These are phyloP conservation scores for Urocynchramus pylzowi DNA, from an alignment of 2,113 vertebrate genomes.

Conservation along the genomic window DNA sequence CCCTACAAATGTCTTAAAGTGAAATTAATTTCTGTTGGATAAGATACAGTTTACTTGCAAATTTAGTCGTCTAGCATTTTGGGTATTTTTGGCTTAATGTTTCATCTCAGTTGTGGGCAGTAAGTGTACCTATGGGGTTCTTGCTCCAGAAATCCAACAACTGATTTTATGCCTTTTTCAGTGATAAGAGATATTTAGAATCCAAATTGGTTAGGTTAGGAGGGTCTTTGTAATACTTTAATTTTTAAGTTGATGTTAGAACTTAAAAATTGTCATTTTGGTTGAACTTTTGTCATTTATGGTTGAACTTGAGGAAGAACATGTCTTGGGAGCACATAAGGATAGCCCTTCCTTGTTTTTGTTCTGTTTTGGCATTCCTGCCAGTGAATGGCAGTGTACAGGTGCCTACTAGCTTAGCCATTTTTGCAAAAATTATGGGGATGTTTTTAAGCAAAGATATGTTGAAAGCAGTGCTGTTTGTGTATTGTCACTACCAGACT, in stretches of 20 bases:
- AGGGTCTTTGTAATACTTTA: background rate
- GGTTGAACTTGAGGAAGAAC: background rate
- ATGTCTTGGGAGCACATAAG: background rate
- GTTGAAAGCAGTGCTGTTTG: background rate
- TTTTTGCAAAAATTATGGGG: background rate
- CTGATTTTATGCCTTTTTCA: background rate
- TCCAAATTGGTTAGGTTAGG: background rate
- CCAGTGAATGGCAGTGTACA: background rate
- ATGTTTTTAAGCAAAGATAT: background rate
- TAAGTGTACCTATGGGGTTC: background rate
- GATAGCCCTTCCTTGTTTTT: slow-evolving; percentile 6
- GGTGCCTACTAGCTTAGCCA: background rate
- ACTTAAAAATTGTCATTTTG: too few relatives aligned
- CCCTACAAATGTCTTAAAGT: slow-evolving; percentile 89
- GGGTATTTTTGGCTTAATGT: slow-evolving; percentile 15
- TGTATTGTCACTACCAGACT: background rate
- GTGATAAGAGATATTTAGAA: background rate
- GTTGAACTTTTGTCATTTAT: background rate
- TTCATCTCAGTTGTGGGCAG: background rate
- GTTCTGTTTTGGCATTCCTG: background rate
- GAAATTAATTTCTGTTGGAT: slow-evolving; percentile 60
- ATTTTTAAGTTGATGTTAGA: background rate
- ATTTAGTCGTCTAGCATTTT: slow-evolving; percentile 15
- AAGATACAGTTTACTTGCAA: slow-evolving; percentile 53
- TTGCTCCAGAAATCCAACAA: background rate